A percentile compares a stretch with the other conserved stretches of the same genome.
Conservation (phyloP, 2,113 vertebrate species). For the Rhinopithecus roxellana region DNA sequence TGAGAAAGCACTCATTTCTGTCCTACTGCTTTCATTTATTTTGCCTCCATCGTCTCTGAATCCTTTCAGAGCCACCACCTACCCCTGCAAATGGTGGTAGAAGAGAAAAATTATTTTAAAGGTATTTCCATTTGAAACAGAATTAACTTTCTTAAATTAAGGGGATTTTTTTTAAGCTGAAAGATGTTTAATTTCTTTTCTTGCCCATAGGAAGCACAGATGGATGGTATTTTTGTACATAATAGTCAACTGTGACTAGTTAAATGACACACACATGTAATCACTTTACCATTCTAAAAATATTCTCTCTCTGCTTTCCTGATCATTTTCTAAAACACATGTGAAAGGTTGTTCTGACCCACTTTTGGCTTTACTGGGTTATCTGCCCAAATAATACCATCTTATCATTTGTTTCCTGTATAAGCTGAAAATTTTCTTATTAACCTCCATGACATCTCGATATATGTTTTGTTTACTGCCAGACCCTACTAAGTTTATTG, state of each 20-base stretch:
- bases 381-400: conserved; percentile 28
- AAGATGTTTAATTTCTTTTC: background rate
- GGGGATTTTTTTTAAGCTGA: background rate
- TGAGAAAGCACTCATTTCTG: background rate
- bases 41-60: background rate
- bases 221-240: background rate
- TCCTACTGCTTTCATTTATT: background rate
- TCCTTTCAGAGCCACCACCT: background rate
- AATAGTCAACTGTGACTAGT: conserved; percentile 25
- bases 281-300: background rate
- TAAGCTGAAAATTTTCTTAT: conserved; percentile 74
- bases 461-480: conserved; percentile 58
- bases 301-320: background rate
- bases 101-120: background rate
- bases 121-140: background rate
- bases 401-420: conserved; percentile 57
- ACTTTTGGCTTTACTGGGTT: background rate
- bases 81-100: background rate
- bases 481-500: conserved; percentile 31
- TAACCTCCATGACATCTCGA: conserved; percentile 63
- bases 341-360: conserved; percentile 14
- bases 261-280: background rate
- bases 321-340: background rate
- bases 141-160: conserved; percentile 19
- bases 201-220: background rate